phyloP scores from a whole-genome alignment of 64 coral and sea anemone species.

The Acropora yongei region DNA sequence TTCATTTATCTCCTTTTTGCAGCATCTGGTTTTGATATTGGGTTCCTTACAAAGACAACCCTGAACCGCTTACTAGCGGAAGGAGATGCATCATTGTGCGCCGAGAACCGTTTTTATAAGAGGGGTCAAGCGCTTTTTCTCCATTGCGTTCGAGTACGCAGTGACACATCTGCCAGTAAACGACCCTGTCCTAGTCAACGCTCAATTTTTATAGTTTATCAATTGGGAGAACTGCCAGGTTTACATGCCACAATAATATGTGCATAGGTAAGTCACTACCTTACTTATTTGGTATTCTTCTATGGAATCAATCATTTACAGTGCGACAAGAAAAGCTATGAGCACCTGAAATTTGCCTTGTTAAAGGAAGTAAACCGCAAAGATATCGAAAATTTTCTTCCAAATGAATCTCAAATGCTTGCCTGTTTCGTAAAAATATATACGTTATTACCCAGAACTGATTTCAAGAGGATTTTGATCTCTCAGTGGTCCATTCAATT shows the following conservation, averaged over 20 bases:
- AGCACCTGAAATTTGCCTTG: constrained; percentile 30
- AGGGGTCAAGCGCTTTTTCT: constrained; percentile 39
- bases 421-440: constrained; percentile 32
- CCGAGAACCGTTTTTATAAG: constrained; percentile 20
- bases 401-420: constrained; percentile 38
- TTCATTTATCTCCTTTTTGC: constrained; percentile 16
- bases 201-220: constrained; percentile 30
- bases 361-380: neutral
- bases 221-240: constrained; percentile 1
- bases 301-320: constrained; percentile 42
- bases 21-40: constrained; percentile 37
- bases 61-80: constrained; percentile 9
- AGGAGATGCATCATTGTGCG: neutral
- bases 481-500: constrained; percentile 5
- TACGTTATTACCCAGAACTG: neutral
- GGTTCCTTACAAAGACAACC: constrained; percentile 35
- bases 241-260: constrained; percentile 40
- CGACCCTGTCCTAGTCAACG: constrained; percentile 40
- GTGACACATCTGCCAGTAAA: constrained; percentile 27
- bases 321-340: constrained; percentile 16
- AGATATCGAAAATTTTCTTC: constrained; percentile 22
- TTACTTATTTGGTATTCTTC: constrained; percentile 28
- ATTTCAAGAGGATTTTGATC: constrained; percentile 18
- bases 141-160: constrained; percentile 37
- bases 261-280: constrained; percentile 27